Base-by-base conservation (phyloP, 2,888 invertebrate species). In the Phengaris arion region DNA sequence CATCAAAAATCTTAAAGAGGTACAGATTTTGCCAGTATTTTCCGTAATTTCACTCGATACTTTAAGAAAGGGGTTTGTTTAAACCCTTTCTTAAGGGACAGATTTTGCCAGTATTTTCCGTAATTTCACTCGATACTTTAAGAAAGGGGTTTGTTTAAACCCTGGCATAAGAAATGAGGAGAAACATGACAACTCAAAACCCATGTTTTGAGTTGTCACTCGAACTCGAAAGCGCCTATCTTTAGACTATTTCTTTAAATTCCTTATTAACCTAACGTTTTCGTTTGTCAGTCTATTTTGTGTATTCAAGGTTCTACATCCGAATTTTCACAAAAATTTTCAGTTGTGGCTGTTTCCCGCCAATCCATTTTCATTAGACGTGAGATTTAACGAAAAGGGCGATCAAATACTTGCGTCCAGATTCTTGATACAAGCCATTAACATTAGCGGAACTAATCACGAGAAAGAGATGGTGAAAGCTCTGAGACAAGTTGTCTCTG, bases 391-490 rank as follows among this genome's bases (percentile, higher is more conserved):
- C 83, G 95, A 96, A 57, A 94, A 94, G 74, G 95, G 95, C 1
- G 95, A 96, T 73, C 95, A 94, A 83, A 98, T 98, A 48, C 84
- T 96, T 5, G 98, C 97, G 0, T 98, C 98, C 70, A 94, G 98
- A 77, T 97, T 98, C 84, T 92, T 98, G 72, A 96, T 98, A 74
- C 98, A 98, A 87, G 97, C 98, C 0, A 96, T 97, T 2, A 97
- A 98, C 83, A 97, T 98, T 70, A 97, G 96, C 75, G 97, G 98
- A 74, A 98, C 98, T 0, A 98, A 98, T 86, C 97, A 97, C 82
- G 98, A 98, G 85, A 97, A 98, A 83, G 97, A 97, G 85, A 98
- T 98, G 98, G 98, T 98, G 9, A 95, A 95, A 82, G 96, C 96
- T 74, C 89, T 98, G 13, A 94, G 98, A 79, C 87, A 95, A 79